Evolutionary conservation across 2,797 vertebrate species (phyloP), one percentile per base, ranked within the genome.

Genomic region (Propithecus perrieri): DNA sequence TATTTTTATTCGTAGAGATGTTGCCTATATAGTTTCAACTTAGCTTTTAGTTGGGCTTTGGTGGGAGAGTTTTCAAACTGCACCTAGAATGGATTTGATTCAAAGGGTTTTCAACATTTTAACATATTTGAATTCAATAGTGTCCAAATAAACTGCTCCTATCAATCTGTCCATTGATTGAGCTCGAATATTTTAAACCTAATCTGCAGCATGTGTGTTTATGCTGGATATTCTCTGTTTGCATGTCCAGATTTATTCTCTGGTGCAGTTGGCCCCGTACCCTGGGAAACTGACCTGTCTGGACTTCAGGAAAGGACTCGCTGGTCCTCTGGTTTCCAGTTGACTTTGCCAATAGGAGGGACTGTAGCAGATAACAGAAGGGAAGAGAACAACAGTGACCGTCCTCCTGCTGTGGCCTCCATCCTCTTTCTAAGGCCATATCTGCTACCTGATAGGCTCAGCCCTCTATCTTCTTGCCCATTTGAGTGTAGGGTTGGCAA

Each of bases 1-100:
- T 96, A 74, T 94, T 97, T 95, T 96, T 95, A 63, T 96, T 95
- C 88, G 35, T 57, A n/a, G 22, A 91, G 9, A 28, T 57, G 26
- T 78, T 95, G 65, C 91, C 33, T 92, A 63, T 79, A 35, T 57
- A 65, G 18, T 85, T 96, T 96, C 48, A 95, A 57, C 24, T 88
- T 88, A 87, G 20, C 17, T 95, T 96, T 95, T 76, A 89, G 53
- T 75, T 92, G 26, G 28, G 6, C 33, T 97, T 89, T 94, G 35
- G 18, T 72, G 15, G 17, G 12, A 63, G 7, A 10, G 4, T 17
- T 69, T 97, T 65, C 35, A 81, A 30, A 80, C 14, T 65, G 88
- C 1, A 83, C 17, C 7, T 59, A 50, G 6, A 81, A 11, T 71
- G 12, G 72, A 74, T 75, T 86, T 53, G 28, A 89, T 55, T 7